Conservation (phyloP, 2,113 vertebrate species). For the Pterocles orientalis region DNA sequence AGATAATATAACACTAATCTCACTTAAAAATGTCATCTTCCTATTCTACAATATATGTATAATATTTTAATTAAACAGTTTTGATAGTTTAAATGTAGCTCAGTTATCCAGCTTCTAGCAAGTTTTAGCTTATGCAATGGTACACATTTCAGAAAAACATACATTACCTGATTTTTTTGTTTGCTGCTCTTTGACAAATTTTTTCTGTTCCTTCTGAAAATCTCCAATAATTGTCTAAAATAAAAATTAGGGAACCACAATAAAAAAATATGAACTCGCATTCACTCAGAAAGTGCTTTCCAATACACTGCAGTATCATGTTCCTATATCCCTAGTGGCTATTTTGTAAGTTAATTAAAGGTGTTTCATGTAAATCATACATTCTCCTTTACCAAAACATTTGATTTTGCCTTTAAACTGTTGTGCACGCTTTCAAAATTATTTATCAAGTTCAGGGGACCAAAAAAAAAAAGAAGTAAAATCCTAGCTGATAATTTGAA, state of each 20-base stretch:
- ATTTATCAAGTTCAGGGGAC: not conserved
- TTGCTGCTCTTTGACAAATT: slow-evolving; percentile 95
- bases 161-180: slow-evolving; percentile 89
- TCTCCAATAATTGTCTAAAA: slow-evolving; percentile 94
- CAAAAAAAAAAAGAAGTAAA: not conserved
- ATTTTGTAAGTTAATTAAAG: not conserved
- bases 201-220: slow-evolving; percentile 97
- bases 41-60: not conserved
- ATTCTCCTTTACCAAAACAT: not conserved
- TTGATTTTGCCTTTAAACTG: not conserved
- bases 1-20: not conserved
- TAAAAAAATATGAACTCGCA: not conserved
- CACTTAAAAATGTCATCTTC: not conserved
- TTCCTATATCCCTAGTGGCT: not conserved
- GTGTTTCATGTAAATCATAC: not conserved
- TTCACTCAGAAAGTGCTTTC: not conserved
- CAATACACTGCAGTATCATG: not conserved
- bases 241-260: not conserved
- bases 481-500: not conserved
- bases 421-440: not conserved
- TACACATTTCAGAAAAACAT: not conserved
- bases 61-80: not conserved
- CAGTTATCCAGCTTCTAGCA: not conserved
- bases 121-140: not conserved
- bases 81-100: not conserved